These are phyloP conservation scores for Spodoptera picta DNA, from an alignment of 2,888 invertebrate genomes.

Conservation along the genomic window DNA sequence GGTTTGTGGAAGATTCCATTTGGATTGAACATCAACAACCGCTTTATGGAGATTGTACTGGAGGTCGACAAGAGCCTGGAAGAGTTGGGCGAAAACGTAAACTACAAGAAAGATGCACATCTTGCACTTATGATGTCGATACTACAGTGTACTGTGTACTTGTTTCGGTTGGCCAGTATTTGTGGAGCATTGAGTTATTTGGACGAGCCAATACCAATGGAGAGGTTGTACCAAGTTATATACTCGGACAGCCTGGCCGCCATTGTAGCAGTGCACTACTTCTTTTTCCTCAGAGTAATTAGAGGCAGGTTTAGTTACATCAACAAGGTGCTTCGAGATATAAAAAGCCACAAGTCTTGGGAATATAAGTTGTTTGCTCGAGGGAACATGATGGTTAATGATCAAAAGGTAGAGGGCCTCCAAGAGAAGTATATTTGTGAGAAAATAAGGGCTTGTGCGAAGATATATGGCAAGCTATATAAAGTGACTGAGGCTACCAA, in stretches of 20 bases:
- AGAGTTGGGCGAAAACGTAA: constrained; percentile 63
- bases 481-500: constrained; percentile 60
- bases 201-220: constrained; percentile 61
- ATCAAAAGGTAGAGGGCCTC: constrained; percentile 56
- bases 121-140: constrained; percentile 55
- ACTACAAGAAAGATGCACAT: constrained; percentile 62
- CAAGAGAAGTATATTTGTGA: constrained; percentile 68
- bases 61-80: constrained; percentile 68
- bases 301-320: constrained; percentile 67
- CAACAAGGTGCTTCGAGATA: constrained; percentile 67
- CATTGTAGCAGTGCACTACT: constrained; percentile 65
- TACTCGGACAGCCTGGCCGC: constrained; percentile 66
- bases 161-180: constrained; percentile 63
- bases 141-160: constrained; percentile 57
- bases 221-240: constrained; percentile 70
- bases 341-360: constrained; percentile 62
- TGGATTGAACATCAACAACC: constrained; percentile 57
- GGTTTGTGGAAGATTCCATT: constrained; percentile 71
- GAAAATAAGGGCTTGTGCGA: constrained; percentile 71
- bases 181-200: constrained; percentile 63
- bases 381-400: constrained; percentile 52
- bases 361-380: constrained; percentile 65
- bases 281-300: constrained; percentile 62
- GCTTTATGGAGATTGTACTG: constrained; percentile 60
- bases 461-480: constrained; percentile 69